Conservation (phyloP, 2,797 vertebrate species). For the Chaetodon trifasciatus region DNA sequence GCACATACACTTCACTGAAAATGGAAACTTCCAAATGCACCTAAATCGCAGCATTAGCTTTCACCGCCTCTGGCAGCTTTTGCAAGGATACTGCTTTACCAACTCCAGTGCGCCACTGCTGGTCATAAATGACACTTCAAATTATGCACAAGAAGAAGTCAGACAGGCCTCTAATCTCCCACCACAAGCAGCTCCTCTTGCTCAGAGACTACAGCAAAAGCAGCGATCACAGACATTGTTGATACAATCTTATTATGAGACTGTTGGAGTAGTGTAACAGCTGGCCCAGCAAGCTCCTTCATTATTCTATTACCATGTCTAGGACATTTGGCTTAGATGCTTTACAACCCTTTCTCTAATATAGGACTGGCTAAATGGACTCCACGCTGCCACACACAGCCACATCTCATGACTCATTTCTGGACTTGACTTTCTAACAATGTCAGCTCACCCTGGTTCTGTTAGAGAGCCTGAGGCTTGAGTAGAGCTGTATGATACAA, state of each 20-base stretch:
- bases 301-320: conserved; percentile 70
- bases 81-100: conserved; percentile 51
- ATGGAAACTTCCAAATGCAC: conserved; percentile 72
- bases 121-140: conserved; percentile 70
- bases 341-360: conserved; percentile 52
- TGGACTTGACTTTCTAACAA: conserved; percentile 76
- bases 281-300: conserved; percentile 52
- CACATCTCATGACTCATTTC: conserved; percentile 70
- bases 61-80: conserved; percentile 64
- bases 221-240: conserved; percentile 27
- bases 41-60: conserved; percentile 71
- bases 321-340: conserved; percentile 57
- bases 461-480: conserved; percentile 45
- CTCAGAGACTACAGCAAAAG: conserved; percentile 41
- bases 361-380: conserved; percentile 55
- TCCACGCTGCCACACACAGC: conserved; percentile 49
- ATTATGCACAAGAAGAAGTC: conserved; percentile 56
- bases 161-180: conserved; percentile 54
- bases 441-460: conserved; percentile 66
- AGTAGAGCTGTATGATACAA: conserved; percentile 49
- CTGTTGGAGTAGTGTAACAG: conserved; percentile 48
- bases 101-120: conserved; percentile 40
- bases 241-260: conserved; percentile 62
- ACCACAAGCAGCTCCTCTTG: conserved; percentile 44
- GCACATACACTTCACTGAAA: conserved; percentile 64